These are phyloP conservation scores for Mayetiola destructor DNA, from an alignment of 2,888 invertebrate genomes.

Conservation along the genomic window DNA sequence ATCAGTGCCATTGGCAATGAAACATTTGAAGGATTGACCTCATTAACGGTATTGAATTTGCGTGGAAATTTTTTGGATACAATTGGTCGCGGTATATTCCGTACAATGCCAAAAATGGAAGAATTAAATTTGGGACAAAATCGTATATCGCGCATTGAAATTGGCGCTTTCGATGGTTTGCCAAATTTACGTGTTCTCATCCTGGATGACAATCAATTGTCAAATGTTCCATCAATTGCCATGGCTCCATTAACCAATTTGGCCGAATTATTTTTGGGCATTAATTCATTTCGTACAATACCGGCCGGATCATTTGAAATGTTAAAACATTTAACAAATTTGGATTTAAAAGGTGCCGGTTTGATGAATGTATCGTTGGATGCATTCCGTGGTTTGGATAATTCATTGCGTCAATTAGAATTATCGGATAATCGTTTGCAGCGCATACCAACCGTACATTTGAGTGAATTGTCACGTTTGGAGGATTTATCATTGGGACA, in stretches of 20 bases:
- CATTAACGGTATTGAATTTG: constrained; percentile 64
- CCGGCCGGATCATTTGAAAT: constrained; percentile 67
- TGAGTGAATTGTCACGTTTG: constrained; percentile 53
- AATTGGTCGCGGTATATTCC: constrained; percentile 58
- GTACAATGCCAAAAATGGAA: constrained; percentile 58
- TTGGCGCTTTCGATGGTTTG: constrained; percentile 60
- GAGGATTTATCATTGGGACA: constrained; percentile 73
- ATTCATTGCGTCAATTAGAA: constrained; percentile 57
- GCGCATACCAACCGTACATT: constrained; percentile 58
- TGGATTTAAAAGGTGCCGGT: constrained; percentile 69
- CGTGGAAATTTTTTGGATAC: constrained; percentile 66
- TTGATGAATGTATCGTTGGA: constrained; percentile 61
- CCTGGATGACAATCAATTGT: constrained; percentile 70
- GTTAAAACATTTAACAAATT: constrained; percentile 54
- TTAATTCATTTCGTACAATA: constrained; percentile 63
- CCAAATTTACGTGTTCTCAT: constrained; percentile 60
- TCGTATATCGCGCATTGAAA: constrained; percentile 64
- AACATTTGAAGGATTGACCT: constrained; percentile 64
- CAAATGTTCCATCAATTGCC: constrained; percentile 57
- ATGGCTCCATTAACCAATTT: constrained; percentile 59
- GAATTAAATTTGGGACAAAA: constrained; percentile 78
- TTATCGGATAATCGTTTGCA: constrained; percentile 65
- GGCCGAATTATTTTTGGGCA: constrained; percentile 70
- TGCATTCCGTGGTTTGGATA: constrained; percentile 60
- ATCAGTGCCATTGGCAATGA: constrained; percentile 63